These are phyloP conservation scores for Psilopsiagon aurifrons DNA, from an alignment of 2,113 vertebrate genomes.

Conservation along the genomic window DNA sequence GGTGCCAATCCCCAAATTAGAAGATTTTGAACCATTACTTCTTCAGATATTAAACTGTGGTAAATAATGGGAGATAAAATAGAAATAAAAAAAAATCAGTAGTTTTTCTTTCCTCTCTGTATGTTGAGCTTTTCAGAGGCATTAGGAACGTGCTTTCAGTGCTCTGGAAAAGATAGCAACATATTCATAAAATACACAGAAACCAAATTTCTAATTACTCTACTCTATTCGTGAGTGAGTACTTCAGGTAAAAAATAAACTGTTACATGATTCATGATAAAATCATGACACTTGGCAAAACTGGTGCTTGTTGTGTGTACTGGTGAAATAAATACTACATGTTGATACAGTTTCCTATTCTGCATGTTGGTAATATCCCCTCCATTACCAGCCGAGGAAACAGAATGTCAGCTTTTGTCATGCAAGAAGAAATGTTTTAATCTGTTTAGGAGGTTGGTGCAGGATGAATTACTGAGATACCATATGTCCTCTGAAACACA, in stretches of 20 bases:
- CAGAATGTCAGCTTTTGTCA: slow-evolving; percentile 57
- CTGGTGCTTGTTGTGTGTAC: neutral
- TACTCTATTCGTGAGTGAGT: neutral
- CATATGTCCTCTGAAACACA: slow-evolving; percentile 49
- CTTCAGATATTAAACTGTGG: neutral
- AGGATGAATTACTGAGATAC: slow-evolving; percentile 45
- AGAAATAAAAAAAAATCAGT: neutral
- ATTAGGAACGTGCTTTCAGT: neutral
- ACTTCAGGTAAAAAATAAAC: neutral
- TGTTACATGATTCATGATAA: neutral
- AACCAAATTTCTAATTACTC: neutral
- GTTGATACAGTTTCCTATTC: neutral
- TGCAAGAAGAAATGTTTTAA: slow-evolving; percentile 62
- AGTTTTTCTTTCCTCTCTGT: neutral
- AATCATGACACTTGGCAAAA: neutral
- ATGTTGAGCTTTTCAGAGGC: neutral
- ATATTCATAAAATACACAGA: neutral
- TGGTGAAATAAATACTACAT: neutral
- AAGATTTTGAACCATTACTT: neutral
- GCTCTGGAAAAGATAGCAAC: neutral
- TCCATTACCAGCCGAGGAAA: slow-evolving; percentile 24
- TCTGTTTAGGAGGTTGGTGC: slow-evolving; percentile 37
- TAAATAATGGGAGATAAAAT: neutral
- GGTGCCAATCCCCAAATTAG: neutral
- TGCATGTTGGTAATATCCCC: slow-evolving; percentile 4